Evolutionary conservation across 2,888 invertebrate genomes (phyloP), one percentile per base, ranked within the genome.

Genomic region (Myathropa florea): DNA sequence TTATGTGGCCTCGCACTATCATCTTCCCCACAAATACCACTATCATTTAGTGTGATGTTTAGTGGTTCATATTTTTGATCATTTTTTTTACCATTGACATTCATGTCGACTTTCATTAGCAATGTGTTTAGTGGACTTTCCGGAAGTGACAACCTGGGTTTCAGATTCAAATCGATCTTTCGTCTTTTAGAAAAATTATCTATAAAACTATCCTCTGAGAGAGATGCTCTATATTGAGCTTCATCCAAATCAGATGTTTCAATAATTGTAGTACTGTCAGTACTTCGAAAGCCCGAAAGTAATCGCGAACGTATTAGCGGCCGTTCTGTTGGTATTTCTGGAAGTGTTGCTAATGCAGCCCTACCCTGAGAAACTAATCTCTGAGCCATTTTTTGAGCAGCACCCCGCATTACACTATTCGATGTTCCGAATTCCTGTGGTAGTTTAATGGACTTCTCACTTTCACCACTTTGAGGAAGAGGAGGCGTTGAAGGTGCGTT

Each of bases 271-370:
- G 81, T 59, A 24, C 83, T 76, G 1, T 81, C 88, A 36, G 88
- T 88, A 14, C 68, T 87, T 23, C 89, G 88, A 9, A 88, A 84
- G 2, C 88, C 78, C 6, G 91, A 90, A 26, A 88, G 81, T 2
- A 91, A 88, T 26, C 92, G 90, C 0, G 91, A 89, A 0, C 92
- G 90, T 78, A 92, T 92, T 80, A 90, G 89, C 2, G 93, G 92
- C 6, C 92, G 88, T 83, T 92, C 91, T 1, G 91, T 89, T 0
- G 92, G 93, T 70, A 92, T 72, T 80, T 92, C 92, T 4, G 93
- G 92, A 59, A 91, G 86, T 33, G 92, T 91, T 21, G 90, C 89
- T 12, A 91, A 90, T 4, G 91, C 91, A 2, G 92, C 92, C 4
- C 89, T 89, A 7, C 91, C 91, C 24, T 91, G 89, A 12, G 89